phyloP scores from a whole-genome alignment of 2,113 vertebrate genomes.

The Seriola quinqueradiata region DNA sequence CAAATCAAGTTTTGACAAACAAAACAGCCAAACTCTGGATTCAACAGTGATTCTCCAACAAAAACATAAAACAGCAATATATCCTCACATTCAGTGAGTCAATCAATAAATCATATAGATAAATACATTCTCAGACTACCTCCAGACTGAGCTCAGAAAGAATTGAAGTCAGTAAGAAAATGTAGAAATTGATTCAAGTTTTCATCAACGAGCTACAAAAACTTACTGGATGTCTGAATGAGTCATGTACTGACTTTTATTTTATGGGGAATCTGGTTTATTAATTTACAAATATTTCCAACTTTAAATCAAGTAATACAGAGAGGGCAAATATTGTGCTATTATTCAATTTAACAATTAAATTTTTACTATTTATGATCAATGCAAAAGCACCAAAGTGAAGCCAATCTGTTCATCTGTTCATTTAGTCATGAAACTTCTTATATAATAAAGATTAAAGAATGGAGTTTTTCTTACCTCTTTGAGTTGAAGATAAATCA shows the following conservation, averaged over 20 bases:
- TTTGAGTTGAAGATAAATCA: conserved; percentile 7
- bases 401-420: neutral
- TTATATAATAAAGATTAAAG: neutral
- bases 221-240: neutral
- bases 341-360: neutral
- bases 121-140: neutral
- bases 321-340: neutral
- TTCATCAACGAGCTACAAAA: neutral
- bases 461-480: conserved; percentile 1
- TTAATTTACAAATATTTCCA: neutral
- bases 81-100: neutral
- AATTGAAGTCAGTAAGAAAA: neutral
- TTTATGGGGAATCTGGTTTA: neutral
- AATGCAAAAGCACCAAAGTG: neutral
- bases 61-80: neutral
- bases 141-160: neutral
- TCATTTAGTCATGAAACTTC: neutral
- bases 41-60: neutral
- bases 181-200: neutral
- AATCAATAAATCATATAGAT: neutral
- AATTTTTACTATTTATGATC: neutral
- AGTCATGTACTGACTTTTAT: neutral
- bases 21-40: neutral
- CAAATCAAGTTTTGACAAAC: neutral
- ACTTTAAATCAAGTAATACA: neutral